Conservation (phyloP, 2,888 invertebrate species). For the Mycalesis mineus region DNA sequence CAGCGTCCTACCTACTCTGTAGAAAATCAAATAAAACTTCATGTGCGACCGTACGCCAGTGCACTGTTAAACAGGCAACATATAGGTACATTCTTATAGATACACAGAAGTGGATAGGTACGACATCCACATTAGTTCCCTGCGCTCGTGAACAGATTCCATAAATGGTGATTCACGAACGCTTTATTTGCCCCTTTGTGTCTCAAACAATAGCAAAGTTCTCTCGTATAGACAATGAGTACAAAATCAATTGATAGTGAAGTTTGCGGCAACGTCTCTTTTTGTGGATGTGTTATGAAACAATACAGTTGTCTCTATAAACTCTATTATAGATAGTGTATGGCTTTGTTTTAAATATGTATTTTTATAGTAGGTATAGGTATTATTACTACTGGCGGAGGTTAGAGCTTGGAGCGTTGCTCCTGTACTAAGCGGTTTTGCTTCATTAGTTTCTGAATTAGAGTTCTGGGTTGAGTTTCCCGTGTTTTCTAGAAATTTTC, state of each 20-base stretch:
- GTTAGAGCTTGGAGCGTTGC: too few species aligned
- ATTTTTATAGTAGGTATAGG: too few species aligned
- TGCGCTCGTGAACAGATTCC: slow-evolving; percentile 25
- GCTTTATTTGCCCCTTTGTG: slow-evolving; percentile 29
- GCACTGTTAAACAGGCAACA: slow-evolving; percentile 9
- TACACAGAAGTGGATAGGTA: too few species aligned
- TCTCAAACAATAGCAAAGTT: slow-evolving; percentile 29
- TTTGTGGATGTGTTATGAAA: slow-evolving; percentile 4
- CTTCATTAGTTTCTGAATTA: too few species aligned
- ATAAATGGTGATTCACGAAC: slow-evolving; percentile 29
- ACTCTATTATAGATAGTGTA: background rate
- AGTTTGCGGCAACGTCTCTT: background rate
- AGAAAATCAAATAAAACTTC: slow-evolving; percentile 8
- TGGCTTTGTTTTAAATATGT: background rate
- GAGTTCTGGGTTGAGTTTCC: too few species aligned
- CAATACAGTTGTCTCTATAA: background rate
- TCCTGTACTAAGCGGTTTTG: too few species aligned
- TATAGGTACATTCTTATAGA: background rate
- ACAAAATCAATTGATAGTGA: slow-evolving; percentile 11
- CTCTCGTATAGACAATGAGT: slow-evolving; percentile 23
- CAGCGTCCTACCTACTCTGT: slow-evolving; percentile 9
- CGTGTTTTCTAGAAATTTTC: too few species aligned
- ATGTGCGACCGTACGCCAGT: slow-evolving; percentile 11
- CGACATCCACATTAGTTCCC: too few species aligned
- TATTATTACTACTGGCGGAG: too few species aligned